Evolutionary conservation across 2,888 invertebrate genomes (phyloP).

Genomic region (Tetropium fuscum): DNA sequence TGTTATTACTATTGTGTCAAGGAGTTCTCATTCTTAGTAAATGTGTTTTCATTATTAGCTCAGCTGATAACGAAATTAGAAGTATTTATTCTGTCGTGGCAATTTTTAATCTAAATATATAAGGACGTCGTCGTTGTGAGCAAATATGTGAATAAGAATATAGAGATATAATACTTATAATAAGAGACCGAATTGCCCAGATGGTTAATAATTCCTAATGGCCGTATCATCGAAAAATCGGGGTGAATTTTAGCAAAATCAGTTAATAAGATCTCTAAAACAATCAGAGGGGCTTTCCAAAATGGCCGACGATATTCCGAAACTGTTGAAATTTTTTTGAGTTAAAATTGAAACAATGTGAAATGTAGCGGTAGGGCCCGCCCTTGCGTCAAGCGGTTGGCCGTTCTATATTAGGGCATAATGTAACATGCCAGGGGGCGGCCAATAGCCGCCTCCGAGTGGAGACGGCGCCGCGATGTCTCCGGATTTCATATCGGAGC

Average conservation of each 20-base stretch:
- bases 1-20: no score
- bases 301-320: slow-evolving; percentile 61
- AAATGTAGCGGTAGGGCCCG: slow-evolving; percentile 50
- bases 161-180: no score
- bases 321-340: slow-evolving; percentile 51
- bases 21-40: no score
- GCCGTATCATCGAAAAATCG: slow-evolving; percentile 5
- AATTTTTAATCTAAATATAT: no score
- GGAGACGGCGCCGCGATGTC: slow-evolving; percentile 61
- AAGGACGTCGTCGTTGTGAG: no score
- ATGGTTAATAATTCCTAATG: slow-evolving; percentile 6
- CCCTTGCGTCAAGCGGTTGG: slow-evolving; percentile 45
- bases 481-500: slow-evolving; percentile 64
- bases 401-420: slow-evolving; percentile 47
- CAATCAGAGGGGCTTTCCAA: slow-evolving; percentile 64
- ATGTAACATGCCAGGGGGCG: slow-evolving; percentile 55
- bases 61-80: no score
- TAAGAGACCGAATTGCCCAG: no score
- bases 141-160: no score
- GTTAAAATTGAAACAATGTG: slow-evolving; percentile 62
- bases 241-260: slow-evolving; percentile 57
- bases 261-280: slow-evolving; percentile 66
- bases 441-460: slow-evolving; percentile 50
- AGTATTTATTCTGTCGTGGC: no score
- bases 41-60: no score